Conservation (phyloP, 2,113 vertebrate genomes). For the Meles meles region DNA sequence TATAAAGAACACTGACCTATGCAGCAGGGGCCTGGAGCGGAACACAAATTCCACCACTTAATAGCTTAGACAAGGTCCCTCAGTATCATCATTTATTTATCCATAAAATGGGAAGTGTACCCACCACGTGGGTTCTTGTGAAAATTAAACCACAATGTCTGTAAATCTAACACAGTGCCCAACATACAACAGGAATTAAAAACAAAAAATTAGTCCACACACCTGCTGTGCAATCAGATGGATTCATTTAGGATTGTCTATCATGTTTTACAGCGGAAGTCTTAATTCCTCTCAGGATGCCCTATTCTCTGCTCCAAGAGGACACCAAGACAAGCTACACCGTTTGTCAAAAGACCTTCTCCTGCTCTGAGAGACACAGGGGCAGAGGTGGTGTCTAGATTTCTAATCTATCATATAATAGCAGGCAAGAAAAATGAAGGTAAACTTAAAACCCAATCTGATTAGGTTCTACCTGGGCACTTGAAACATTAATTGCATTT, state of each 20-base stretch:
- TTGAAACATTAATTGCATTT: constrained; percentile 44
- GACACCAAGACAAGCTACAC: background rate
- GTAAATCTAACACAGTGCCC: background rate
- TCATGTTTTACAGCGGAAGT: background rate
- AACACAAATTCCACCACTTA: background rate
- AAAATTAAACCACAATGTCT: constrained; percentile 15
- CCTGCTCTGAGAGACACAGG: background rate
- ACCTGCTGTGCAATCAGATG: background rate
- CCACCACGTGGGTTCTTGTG: background rate
- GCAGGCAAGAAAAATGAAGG: constrained; percentile 49
- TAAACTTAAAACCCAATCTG: constrained; percentile 49
- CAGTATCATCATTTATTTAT: background rate
- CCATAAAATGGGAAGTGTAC: background rate
- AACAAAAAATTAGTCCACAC: background rate
- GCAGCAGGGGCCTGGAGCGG: background rate
- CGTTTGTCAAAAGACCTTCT: background rate
- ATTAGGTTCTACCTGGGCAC: constrained; percentile 11
- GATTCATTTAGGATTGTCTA: background rate
- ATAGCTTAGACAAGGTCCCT: background rate
- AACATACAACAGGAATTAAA: background rate
- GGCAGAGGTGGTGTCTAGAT: background rate
- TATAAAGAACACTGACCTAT: background rate
- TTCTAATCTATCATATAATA: constrained; percentile 14
- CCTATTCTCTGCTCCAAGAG: background rate
- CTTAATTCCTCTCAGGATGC: background rate